phyloP scores from a whole-genome alignment of 2,113 vertebrate genomes.

The Platanista minor region DNA sequence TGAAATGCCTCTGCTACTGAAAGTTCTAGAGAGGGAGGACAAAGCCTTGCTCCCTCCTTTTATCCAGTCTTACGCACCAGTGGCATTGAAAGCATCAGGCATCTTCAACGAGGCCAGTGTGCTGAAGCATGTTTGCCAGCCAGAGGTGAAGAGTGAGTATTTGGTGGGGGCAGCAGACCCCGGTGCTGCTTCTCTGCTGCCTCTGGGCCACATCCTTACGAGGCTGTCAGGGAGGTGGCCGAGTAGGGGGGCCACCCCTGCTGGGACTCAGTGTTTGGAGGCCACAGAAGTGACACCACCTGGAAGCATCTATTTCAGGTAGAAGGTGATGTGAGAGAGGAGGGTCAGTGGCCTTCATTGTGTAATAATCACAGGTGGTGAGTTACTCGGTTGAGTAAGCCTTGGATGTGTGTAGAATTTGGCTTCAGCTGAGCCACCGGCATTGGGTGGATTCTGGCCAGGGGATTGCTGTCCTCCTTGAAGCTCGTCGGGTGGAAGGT shows the following conservation, averaged over 20 bases:
- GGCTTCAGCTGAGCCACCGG: not conserved
- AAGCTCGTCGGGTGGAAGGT: fast-evolving
- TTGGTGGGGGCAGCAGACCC: fast-evolving
- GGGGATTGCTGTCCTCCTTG: not conserved
- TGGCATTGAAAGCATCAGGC: too few relatives aligned
- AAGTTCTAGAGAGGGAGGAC: not conserved
- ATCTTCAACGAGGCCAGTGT: not conserved
- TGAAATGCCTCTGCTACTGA: not conserved
- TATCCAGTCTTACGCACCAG: too few relatives aligned
- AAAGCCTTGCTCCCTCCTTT: fast-evolving
- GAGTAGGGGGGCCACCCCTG: not conserved
- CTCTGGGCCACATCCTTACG: not conserved
- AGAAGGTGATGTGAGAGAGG: not conserved
- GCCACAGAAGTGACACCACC: not conserved
- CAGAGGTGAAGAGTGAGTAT: fast-evolving
- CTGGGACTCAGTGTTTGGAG: not conserved
- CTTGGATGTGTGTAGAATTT: fast-evolving
- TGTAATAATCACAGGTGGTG: fast-evolving
- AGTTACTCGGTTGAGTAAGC: too few relatives aligned
- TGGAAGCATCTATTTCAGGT: not conserved
- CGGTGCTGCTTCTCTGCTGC: not conserved
- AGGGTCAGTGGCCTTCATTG: not conserved
- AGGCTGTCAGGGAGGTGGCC: not conserved
- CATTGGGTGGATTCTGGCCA: not conserved
- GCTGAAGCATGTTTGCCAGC: not conserved